Evolutionary conservation across 2,888 invertebrate genomes (phyloP), one percentile per base, ranked within the genome.

Genomic region (Agriopis aurantiaria): DNA sequence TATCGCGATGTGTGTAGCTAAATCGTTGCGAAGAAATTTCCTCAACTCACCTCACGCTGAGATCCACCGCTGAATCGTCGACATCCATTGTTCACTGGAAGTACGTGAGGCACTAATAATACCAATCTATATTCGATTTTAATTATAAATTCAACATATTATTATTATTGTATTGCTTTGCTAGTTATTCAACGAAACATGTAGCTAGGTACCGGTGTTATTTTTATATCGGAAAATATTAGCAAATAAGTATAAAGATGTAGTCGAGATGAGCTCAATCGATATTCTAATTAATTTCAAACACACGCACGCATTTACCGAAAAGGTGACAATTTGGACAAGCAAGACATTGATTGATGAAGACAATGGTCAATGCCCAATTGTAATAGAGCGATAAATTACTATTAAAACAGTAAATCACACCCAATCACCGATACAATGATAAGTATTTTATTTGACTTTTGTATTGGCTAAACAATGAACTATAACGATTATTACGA

Each of bases 31-130:
- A 33, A 33, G 5, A 33, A 3, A 33, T 33, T 33, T 33, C 33
- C 33, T 33, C 33, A 33, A 33, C 73, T 95, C 94, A 97, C 97
- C 97, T 96, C 87, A 98, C 96, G 92, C 98, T 98, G 83, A 98
- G 95, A 95, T 98, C 98, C 83, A 98, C 98, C 79, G 98, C 98
- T 85, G 96, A 96, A 89, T 98, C 97, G 94, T 98, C 97, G 88
- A 97, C 96, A 92, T 98, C 98, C 98, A 98, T 98, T 95, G 96
- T 96, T 80, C 75, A 75, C 88, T 87, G 85, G 71, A 89, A 83
- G 82, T 81, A 85, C 78, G 76, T 77, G 80, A 80, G 68, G 68
- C 78, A 81, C 79, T 79, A 81, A 72, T 73, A 83, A 83, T 84
- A 83, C 84, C 80, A 69, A 73, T 68, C 58, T 63, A 72, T 33